Percentiles rank a stretch among this genome's conserved stretches.
phyloP scores from a whole-genome alignment of 2,888 invertebrate genomes.

The Malachius bipustulatus region DNA sequence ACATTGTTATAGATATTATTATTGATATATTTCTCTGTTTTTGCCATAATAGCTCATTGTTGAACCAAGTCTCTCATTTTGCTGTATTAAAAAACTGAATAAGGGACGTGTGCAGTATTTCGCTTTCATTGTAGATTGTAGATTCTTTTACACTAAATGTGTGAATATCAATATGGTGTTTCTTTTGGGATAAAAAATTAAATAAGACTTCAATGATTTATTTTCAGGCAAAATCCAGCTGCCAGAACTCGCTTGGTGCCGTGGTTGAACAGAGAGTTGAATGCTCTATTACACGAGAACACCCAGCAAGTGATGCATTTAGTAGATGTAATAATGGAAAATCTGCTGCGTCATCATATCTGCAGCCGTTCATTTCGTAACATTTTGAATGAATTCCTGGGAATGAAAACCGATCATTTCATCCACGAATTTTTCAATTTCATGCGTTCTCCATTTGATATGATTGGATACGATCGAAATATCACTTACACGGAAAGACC shows the following conservation, averaged over 20 bases:
- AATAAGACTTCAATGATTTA: too few relatives aligned
- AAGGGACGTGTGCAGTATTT: too few relatives aligned
- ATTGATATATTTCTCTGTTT: too few relatives aligned
- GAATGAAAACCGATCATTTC: conserved; percentile 69
- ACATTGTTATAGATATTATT: too few relatives aligned
- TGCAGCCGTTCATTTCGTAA: conserved; percentile 58
- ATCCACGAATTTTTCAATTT: conserved; percentile 80
- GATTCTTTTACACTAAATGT: too few relatives aligned
- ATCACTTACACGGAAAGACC: conserved; percentile 48
- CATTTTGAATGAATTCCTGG: conserved; percentile 55
- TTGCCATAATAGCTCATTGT: too few relatives aligned
- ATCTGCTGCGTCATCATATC: conserved; percentile 55
- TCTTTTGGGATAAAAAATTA: too few relatives aligned
- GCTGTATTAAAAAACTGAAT: too few relatives aligned
- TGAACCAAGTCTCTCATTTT: too few relatives aligned
- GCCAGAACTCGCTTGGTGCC: conserved; percentile 73
- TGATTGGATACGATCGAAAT: conserved; percentile 68
- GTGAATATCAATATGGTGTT: too few relatives aligned
- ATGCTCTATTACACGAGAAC: conserved; percentile 57
- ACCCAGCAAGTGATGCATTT: conserved; percentile 49
- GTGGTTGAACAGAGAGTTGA: conserved; percentile 80
- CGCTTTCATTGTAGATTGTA: too few relatives aligned
- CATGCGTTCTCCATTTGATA: conserved; percentile 76
- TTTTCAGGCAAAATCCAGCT: conserved; percentile 62
- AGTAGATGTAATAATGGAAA: conserved; percentile 56